Conservation (phyloP, 2,113 vertebrate species). For the Smithornis capensis region DNA sequence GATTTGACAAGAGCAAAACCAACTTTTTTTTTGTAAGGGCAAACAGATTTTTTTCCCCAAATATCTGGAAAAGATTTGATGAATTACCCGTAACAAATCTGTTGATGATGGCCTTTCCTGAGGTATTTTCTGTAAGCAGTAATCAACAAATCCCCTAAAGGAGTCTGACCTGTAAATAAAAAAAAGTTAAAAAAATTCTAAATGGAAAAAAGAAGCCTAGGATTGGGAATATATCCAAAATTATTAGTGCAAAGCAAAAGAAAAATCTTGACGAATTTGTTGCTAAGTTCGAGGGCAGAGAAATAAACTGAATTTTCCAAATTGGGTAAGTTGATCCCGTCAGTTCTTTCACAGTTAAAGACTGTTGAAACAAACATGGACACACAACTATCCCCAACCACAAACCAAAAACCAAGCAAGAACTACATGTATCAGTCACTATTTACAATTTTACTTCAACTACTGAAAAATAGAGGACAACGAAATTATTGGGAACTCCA, state of each 20-base stretch:
- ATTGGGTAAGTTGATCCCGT: neutral
- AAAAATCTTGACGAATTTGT: neutral
- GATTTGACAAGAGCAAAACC: neutral
- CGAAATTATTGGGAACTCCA: neutral
- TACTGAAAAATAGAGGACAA: neutral
- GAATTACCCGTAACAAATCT: slow-evolving; percentile 91
- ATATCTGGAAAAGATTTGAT: slow-evolving; percentile 21
- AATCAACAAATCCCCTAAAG: slow-evolving; percentile 97
- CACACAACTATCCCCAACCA: neutral
- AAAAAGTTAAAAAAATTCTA: neutral
- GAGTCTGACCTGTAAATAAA: slow-evolving; percentile 84
- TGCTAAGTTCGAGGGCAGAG: neutral
- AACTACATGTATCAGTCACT: neutral
- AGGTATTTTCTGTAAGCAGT: slow-evolving; percentile 99
- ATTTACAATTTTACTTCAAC: neutral
- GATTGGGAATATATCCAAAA: neutral
- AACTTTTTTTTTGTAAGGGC: neutral
- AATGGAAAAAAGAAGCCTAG: slow-evolving; percentile 4
- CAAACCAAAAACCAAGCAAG: neutral
- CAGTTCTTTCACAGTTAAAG: neutral
- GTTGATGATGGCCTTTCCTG: slow-evolving; percentile 95
- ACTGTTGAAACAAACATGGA: neutral
- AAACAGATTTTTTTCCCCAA: neutral
- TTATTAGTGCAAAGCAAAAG: neutral
- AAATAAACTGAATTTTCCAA: neutral